phyloP scores from a whole-genome alignment of 2,113 vertebrate species.

The Riparia riparia region DNA sequence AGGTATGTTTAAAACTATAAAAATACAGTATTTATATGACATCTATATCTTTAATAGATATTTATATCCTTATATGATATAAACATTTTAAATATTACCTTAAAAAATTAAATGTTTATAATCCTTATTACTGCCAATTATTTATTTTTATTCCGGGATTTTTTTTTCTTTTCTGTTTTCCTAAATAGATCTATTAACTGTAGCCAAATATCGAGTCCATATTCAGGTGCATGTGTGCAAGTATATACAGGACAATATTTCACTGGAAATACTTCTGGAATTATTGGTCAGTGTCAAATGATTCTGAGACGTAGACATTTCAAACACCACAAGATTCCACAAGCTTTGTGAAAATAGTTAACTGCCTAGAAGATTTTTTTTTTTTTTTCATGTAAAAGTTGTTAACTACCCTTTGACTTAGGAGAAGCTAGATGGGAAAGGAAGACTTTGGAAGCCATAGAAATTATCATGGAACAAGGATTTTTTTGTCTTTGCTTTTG shows the following conservation, averaged over 20 bases:
- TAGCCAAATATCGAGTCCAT: neutral
- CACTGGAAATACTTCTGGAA: neutral
- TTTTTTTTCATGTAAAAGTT: neutral
- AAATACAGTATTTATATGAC: neutral
- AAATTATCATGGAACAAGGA: neutral
- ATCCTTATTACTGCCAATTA: neutral
- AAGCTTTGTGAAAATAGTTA: neutral
- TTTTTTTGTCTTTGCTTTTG: neutral
- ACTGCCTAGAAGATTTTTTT: neutral
- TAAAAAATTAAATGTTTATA: neutral
- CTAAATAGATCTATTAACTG: neutral
- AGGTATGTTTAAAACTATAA: rapidly evolving
- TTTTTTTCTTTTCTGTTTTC: rapidly evolving
- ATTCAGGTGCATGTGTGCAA: neutral
- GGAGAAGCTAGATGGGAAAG: neutral
- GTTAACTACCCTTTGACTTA: neutral
- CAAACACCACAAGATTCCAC: neutral
- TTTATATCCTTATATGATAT: neutral
- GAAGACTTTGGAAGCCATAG: neutral
- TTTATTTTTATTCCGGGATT: neutral
- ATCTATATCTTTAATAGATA: neutral
- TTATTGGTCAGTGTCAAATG: neutral
- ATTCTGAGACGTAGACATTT: neutral
- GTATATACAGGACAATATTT: neutral
- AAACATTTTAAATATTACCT: neutral